Evolutionary conservation across 1,140 invertebrate species (phyloP).

Genomic region (Penaeus indicus): DNA sequence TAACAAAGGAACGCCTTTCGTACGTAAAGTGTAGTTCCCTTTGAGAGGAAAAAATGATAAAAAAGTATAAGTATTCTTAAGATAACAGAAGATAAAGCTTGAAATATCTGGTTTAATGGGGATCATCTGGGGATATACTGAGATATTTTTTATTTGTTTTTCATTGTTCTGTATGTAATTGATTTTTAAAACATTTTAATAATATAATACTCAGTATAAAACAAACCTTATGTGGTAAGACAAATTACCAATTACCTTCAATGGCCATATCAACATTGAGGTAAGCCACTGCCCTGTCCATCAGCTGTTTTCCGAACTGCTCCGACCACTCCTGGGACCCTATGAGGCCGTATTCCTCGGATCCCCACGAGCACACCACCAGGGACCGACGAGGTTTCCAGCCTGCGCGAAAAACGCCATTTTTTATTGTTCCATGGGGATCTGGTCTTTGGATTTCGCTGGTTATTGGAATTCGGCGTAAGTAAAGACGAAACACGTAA

Average conservation of each 20-base stretch:
- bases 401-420: slow-evolving; percentile 37
- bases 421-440: too few relatives aligned
- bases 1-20: slow-evolving; percentile 37
- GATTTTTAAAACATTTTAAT: too few relatives aligned
- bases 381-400: slow-evolving; percentile 72
- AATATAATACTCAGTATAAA: too few relatives aligned
- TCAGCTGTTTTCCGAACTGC: slow-evolving; percentile 66
- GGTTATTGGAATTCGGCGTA: too few relatives aligned
- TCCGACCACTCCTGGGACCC: slow-evolving; percentile 69
- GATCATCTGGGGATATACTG: too few relatives aligned
- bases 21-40: slow-evolving; percentile 60
- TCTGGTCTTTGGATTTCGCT: too few relatives aligned
- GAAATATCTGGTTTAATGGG: too few relatives aligned
- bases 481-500: too few relatives aligned
- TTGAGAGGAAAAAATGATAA: not conserved
- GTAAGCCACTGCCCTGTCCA: slow-evolving; percentile 69
- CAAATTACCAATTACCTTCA: slow-evolving; percentile 44
- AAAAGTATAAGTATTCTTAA: not conserved
- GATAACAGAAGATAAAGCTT: not conserved
- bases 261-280: slow-evolving; percentile 69
- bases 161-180: too few relatives aligned
- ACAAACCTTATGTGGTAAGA: too few relatives aligned
- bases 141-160: too few relatives aligned
- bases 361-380: slow-evolving; percentile 71
- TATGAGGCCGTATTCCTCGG: slow-evolving; percentile 68